phyloP scores from a whole-genome alignment of 2,113 vertebrate species.

The Dendrocopos noguchii region DNA sequence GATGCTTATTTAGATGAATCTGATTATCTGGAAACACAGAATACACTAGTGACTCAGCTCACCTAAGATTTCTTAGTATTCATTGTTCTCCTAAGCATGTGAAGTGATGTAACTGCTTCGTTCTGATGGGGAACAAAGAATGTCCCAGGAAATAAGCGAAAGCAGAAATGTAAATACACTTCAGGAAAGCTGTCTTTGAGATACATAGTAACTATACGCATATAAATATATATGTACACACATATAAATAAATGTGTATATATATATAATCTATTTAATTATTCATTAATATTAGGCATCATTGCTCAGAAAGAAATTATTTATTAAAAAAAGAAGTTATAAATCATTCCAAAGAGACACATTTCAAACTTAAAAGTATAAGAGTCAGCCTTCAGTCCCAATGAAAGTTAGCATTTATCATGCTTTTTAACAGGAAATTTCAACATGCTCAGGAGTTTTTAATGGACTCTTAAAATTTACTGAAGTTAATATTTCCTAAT shows the following conservation, averaged over 20 bases:
- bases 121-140: not conserved
- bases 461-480: not conserved
- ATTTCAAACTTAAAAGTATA: not conserved
- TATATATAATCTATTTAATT: not conserved
- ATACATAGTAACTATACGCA: rapidly evolving
- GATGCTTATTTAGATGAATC: not conserved
- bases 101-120: not conserved
- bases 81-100: not conserved
- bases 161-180: not conserved
- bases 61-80: not conserved
- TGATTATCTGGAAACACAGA: not conserved
- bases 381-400: not conserved
- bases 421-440: not conserved
- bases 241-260: too few species aligned
- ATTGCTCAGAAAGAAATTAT: not conserved
- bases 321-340: not conserved
- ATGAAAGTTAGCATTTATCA: not conserved
- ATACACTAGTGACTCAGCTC: not conserved
- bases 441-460: not conserved
- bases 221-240: not conserved
- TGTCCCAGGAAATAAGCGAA: not conserved
- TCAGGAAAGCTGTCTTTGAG: not conserved
- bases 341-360: not conserved
- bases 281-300: not conserved
- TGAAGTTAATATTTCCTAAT: not conserved